phyloP scores from a whole-genome alignment of 2,797 vertebrate genomes.

The Eulemur mongoz region DNA sequence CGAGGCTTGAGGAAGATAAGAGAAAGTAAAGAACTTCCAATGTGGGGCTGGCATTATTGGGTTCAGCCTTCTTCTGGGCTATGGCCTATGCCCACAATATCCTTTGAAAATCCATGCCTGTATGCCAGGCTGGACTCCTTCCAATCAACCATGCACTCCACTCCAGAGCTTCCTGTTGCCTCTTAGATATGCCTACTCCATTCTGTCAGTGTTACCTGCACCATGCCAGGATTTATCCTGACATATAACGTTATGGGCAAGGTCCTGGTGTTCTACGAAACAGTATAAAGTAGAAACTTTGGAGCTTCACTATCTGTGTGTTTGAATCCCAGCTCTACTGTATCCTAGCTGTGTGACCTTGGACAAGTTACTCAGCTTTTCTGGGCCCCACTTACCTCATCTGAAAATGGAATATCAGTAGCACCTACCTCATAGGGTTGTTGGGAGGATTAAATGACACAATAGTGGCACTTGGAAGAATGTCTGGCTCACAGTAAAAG shows the following conservation, averaged over 20 bases:
- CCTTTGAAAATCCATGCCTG: neutral
- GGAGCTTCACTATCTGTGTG: neutral
- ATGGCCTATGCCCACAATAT: neutral
- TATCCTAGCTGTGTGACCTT: neutral
- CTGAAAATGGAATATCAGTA: neutral
- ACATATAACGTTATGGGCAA: neutral
- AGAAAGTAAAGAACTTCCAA: neutral
- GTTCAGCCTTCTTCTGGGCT: neutral
- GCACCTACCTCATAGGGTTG: neutral
- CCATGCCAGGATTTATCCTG: neutral
- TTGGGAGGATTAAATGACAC: neutral
- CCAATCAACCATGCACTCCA: neutral
- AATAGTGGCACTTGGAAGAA: neutral
- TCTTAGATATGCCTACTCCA: neutral
- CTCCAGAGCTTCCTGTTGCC: neutral
- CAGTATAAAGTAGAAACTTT: neutral
- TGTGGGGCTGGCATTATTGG: neutral
- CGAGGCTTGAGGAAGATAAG: neutral
- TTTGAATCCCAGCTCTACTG: neutral
- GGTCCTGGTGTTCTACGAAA: neutral
- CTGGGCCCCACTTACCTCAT: neutral
- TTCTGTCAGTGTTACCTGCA: neutral
- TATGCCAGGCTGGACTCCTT: neutral
- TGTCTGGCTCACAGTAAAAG: conserved; percentile 11
- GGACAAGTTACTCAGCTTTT: neutral